Conservation (phyloP, 2,888 invertebrate genomes). For the Latrodectus hesperus region DNA sequence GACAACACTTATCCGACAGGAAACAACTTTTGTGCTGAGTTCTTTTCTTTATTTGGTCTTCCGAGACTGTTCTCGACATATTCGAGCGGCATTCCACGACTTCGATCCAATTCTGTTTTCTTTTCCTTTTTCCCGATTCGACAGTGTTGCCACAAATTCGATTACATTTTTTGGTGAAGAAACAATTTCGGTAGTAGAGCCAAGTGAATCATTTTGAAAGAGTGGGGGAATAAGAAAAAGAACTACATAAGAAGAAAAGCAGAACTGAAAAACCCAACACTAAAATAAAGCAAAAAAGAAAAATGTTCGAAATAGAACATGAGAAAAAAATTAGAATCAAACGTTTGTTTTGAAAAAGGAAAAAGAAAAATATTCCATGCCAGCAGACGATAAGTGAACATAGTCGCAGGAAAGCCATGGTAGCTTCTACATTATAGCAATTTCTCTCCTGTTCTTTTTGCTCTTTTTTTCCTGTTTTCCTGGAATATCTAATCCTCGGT, state of each 20-base stretch:
- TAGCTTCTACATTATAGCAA: conserved; percentile 49
- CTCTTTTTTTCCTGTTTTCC: conserved; percentile 7
- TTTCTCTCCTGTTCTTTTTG: conserved; percentile 22
- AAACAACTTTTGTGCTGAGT: conserved; percentile 9
- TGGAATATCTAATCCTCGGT: neutral
- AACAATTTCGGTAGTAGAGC: conserved; percentile 38
- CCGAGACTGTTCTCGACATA: conserved; percentile 30
- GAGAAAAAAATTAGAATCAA: conserved; percentile 7
- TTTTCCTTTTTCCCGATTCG: conserved; percentile 30
- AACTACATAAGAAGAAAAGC: conserved; percentile 17
- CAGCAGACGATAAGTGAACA: conserved; percentile 33
- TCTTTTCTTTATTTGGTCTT: conserved; percentile 29
- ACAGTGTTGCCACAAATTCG: conserved; percentile 51
- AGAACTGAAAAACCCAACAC: neutral
- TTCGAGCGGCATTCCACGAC: conserved; percentile 32
- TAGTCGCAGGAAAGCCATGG: conserved; percentile 36
- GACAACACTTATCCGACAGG: conserved; percentile 27
- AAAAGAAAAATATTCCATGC: conserved; percentile 17
- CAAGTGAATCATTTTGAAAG: conserved; percentile 11
- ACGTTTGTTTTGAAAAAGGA: conserved; percentile 32
- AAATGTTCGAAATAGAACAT: conserved; percentile 13
- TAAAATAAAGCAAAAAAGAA: conserved; percentile 5
- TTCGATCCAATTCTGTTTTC: conserved; percentile 42
- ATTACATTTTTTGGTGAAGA: conserved; percentile 30
- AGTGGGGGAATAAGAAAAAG: conserved; percentile 3